phyloP scores from a whole-genome alignment of 1,140 invertebrate species.

The Monomorium pharaonis region DNA sequence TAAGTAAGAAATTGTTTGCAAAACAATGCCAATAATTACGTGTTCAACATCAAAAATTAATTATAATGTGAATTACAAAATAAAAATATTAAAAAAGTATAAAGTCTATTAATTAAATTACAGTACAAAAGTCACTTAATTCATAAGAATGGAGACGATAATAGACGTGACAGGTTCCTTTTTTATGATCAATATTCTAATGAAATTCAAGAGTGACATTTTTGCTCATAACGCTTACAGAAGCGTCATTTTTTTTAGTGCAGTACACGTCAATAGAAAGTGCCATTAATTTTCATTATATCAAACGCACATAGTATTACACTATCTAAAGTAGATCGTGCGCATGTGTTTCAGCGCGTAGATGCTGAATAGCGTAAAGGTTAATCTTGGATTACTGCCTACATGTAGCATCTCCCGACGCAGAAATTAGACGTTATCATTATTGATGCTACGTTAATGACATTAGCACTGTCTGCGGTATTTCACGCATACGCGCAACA shows the following conservation, averaged over 20 bases:
- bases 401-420: neutral
- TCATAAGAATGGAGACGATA: neutral
- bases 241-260: constrained; percentile 14
- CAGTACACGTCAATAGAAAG: neutral
- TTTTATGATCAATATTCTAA: neutral
- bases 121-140: neutral
- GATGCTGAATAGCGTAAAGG: neutral
- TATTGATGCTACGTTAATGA: neutral
- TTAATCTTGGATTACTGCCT: constrained; percentile 27
- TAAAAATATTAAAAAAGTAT: neutral
- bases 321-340: neutral
- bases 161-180: neutral
- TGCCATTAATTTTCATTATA: constrained; percentile 11
- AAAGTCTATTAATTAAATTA: neutral
- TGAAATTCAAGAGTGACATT: neutral
- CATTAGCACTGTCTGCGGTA: neutral
- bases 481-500: neutral
- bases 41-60: neutral
- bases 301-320: neutral
- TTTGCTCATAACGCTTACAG: neutral
- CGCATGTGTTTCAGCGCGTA: neutral
- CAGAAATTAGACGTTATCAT: constrained; percentile 6
- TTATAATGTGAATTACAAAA: neutral
- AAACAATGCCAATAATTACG: neutral
- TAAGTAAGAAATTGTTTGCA: neutral